phyloP scores from a whole-genome alignment of 2,113 vertebrate genomes.

The Zosterops japonicus region DNA sequence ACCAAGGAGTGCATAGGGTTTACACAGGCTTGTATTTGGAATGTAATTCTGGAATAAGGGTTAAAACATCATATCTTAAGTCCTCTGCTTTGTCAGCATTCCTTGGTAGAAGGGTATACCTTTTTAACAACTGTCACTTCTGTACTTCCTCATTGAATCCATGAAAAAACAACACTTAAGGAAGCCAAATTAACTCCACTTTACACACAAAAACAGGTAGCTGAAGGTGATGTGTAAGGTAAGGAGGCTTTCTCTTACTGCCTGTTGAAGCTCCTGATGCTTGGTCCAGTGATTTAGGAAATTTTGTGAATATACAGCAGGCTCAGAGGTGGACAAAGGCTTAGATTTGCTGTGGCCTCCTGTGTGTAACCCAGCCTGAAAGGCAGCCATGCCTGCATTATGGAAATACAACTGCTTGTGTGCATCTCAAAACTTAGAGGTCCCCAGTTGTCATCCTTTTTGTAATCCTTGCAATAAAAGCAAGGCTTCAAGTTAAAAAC shows the following conservation, averaged over 20 bases:
- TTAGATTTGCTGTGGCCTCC: background rate
- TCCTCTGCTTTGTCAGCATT: background rate
- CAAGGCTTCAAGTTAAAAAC: background rate
- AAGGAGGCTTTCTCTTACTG: background rate
- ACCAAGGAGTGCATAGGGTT: fast-evolving
- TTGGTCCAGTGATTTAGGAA: background rate
- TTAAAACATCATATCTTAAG: background rate
- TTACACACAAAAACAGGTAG: fast-evolving
- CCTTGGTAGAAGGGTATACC: background rate
- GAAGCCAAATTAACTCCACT: background rate
- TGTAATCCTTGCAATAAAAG: background rate
- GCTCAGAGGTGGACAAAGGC: background rate
- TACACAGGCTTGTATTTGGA: background rate
- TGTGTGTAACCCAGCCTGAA: background rate
- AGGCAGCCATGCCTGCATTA: background rate
- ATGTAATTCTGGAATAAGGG: background rate
- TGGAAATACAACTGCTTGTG: fast-evolving
- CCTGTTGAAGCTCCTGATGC: background rate
- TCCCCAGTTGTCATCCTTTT: background rate
- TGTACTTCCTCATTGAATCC: background rate
- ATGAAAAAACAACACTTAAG: background rate
- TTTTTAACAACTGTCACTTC: background rate
- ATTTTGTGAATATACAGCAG: background rate
- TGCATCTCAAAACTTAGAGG: background rate
- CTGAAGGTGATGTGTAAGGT: background rate